Evolutionary conservation across 2,113 vertebrate species (phyloP), one percentile per base, ranked within the genome.

Genomic region (Morone saxatilis): DNA sequence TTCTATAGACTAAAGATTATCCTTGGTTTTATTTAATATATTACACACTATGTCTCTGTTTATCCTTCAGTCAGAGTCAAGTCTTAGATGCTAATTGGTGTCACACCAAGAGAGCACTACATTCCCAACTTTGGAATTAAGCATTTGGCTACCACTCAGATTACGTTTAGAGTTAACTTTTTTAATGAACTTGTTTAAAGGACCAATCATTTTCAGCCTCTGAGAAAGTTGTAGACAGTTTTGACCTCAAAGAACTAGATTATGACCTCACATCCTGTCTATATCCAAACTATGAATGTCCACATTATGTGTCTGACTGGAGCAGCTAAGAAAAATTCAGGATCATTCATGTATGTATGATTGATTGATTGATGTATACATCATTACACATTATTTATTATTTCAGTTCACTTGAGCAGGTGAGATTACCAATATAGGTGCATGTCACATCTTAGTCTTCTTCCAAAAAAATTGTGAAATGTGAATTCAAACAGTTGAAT

Each of bases 151-250:
- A 67, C 17, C 20, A 14, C 41, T 8, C 16, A 54, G 31, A 53
- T 53, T 69, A 13, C 41, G 51, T 43, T 72, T 13, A 22, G 14
- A 71, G 43, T 56, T 1, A 43, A 71, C 51, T 57, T 71, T 57
- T 71, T 25, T 59, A 71, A 71, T 71, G 38, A 71, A 56, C 20
- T 11, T 10, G 38, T 53, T 40, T 56, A 22, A 53, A 56, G 51
- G 38, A 43, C 38, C 13, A 53, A 16, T 56, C 43, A 20, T 71
- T 71, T 43, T 13, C 51, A 71, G 51, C 51, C 69, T 57, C 36
- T 43, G 38, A 38, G 8, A 8, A 71, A 71, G 48, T 67, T 67
- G 63, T 25, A 17, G 43, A 65, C 20, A 48, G n/a, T 41, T 71
- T 25, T 54, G 69, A 22, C 38, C 38, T 54, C 19, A 38, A 71